Percentiles rank a stretch among this genome's conserved stretches.
Conservation (phyloP, 2,797 vertebrate genomes). For the Acipenser ruthenus region DNA sequence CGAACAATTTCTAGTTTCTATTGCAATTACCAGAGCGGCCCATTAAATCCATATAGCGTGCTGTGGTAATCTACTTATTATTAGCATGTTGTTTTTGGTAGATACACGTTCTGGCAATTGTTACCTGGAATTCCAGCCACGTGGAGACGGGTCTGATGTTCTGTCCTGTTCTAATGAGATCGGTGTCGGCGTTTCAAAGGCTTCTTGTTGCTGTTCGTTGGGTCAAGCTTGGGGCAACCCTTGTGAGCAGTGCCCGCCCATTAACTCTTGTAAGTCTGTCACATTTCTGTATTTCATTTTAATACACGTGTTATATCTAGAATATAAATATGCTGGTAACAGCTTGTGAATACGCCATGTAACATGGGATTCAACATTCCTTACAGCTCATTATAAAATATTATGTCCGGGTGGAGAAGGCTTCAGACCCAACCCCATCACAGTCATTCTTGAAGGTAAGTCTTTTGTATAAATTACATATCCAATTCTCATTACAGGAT, state of each 20-base stretch:
- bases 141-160: constrained; percentile 80
- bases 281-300: too few relatives aligned
- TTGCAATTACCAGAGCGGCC: too few relatives aligned
- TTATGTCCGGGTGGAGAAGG: constrained; percentile 96
- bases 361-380: not conserved
- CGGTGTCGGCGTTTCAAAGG: constrained; percentile 88
- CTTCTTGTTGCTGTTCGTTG: constrained; percentile 90
- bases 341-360: too few relatives aligned
- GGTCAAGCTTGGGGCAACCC: constrained; percentile 90
- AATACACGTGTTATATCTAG: too few relatives aligned
- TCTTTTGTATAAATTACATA: too few relatives aligned
- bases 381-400: constrained; percentile 82
- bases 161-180: constrained; percentile 90
- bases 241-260: constrained; percentile 79
- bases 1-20: too few relatives aligned
- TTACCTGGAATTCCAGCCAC: constrained; percentile 72
- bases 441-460: constrained; percentile 92
- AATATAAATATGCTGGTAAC: too few relatives aligned
- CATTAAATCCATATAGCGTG: too few relatives aligned
- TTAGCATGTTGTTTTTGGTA: constrained; percentile 35
- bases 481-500: too few relatives aligned
- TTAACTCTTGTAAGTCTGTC: constrained; percentile 84
- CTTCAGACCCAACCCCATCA: constrained; percentile 95
- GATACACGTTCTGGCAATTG: constrained; percentile 91
- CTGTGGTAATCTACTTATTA: too few relatives aligned